A percentile compares a stretch with the other conserved stretches of the same genome.
Conservation (phyloP, 2,797 vertebrate genomes). For the Cryptoblepharus egeriae region DNA sequence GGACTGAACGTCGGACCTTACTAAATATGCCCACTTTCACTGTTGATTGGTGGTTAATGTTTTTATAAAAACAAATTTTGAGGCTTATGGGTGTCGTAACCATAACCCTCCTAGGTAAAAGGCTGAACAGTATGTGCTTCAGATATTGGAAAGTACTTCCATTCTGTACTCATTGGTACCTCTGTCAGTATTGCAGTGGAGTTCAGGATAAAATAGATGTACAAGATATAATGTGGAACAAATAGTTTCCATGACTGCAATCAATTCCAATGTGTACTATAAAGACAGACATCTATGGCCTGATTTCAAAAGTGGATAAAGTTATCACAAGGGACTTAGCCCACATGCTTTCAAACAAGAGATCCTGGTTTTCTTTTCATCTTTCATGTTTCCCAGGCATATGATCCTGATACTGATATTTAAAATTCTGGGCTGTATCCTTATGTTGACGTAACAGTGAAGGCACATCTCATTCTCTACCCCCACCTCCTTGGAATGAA, state of each 20-base stretch:
- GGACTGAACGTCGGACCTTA: neutral
- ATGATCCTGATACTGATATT: neutral
- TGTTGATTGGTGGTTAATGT: neutral
- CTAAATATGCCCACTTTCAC: neutral
- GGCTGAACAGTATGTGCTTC: neutral
- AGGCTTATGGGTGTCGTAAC: too few species aligned
- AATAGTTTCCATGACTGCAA: neutral
- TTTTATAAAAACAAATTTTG: neutral
- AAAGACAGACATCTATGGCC: neutral
- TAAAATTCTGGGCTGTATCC: too few species aligned
- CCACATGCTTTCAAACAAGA: neutral
- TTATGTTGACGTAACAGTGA: too few species aligned
- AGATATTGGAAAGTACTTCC: neutral
- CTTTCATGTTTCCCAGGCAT: neutral
- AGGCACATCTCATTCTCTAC: too few species aligned
- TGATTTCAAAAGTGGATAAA: slow-evolving; percentile 1
- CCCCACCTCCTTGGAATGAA: too few species aligned
- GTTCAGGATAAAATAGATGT: neutral
- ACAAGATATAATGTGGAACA: neutral
- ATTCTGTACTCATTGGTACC: neutral
- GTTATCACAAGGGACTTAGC: neutral
- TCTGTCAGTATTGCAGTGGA: neutral
- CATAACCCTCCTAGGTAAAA: neutral
- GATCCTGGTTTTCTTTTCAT: neutral
- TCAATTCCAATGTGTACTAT: neutral